These are phyloP conservation scores for Benthosema pterotum DNA, from an alignment of 2,797 vertebrate species.

Conservation along the genomic window DNA sequence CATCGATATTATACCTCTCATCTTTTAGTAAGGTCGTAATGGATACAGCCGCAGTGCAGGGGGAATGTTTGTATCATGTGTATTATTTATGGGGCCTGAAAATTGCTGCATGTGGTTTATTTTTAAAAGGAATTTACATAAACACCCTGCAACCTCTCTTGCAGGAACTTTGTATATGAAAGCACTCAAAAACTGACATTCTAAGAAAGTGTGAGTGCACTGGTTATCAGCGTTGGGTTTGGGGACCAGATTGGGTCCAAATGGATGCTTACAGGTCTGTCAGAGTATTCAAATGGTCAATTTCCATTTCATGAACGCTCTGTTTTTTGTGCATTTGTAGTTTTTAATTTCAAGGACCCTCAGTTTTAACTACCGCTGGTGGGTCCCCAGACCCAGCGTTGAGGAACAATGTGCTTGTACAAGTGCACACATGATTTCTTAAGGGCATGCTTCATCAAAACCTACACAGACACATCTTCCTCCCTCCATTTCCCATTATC, in stretches of 20 bases:
- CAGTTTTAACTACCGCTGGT: too few relatives aligned
- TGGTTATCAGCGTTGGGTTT: neutral
- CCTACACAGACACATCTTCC: too few relatives aligned
- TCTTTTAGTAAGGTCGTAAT: constrained; percentile 62
- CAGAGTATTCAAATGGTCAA: too few relatives aligned
- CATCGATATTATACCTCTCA: constrained; percentile 56
- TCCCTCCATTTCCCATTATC: constrained; percentile 43
- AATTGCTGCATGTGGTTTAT: constrained; percentile 72
- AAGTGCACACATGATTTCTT: too few relatives aligned
- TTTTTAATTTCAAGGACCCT: too few relatives aligned
- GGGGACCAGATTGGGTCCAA: too few relatives aligned
- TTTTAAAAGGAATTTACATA: constrained; percentile 68
- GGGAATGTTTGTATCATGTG: constrained; percentile 67
- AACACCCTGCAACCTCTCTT: constrained; percentile 25
- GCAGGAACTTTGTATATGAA: constrained; percentile 22
- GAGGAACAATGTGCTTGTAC: too few relatives aligned
- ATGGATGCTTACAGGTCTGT: too few relatives aligned
- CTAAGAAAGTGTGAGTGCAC: constrained; percentile 18
- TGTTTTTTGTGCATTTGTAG: too few relatives aligned
- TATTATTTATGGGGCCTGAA: constrained; percentile 73
- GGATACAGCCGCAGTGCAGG: constrained; percentile 70
- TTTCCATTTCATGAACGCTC: too few relatives aligned
- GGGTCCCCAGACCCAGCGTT: too few relatives aligned
- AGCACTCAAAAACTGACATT: constrained; percentile 22
- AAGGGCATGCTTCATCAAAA: too few relatives aligned